Base-by-base conservation (phyloP, 2,888 invertebrate genomes). In the Idaea aversata region DNA sequence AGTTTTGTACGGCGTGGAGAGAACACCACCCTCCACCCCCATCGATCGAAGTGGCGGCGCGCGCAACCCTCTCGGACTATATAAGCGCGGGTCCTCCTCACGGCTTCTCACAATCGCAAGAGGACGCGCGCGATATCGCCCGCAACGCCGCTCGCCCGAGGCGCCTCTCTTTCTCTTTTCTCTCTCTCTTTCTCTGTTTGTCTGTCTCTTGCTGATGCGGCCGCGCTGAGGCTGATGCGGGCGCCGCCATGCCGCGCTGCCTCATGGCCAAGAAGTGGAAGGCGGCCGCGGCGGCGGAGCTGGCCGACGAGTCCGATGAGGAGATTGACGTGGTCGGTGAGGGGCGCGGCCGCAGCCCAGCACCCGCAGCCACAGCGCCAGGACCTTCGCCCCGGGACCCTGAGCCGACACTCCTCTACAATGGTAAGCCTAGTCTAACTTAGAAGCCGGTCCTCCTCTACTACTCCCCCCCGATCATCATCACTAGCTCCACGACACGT, bases 231-330 rank as follows among this genome's bases (percentile, higher is more conserved):
- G 91, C 91, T 86, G 91, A 92, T 93, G 91, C 90, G 87, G 90
- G 93, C 93, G 90, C 92, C 93, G 95, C 93, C 90, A 98, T 98
- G 98, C 98, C 98, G 93, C 97, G 98, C 91, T 98, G 97, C 94
- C 95, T 98, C 92, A 98, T 98, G 97, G 97, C 98, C 85, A 98
- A 98, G 94, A 98, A 98, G 95, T 97, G 97, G 97, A 98, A 97
- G 95, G 96, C 95, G 89, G 90, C 86, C 85, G 87, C 87, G 85
- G 88, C 84, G 87, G 88, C 87, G 88, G 94, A 88, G 90, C 94
- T 93, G 85, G 95, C 94, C 76, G 95, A 95, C 77, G 91, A 92
- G 94, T 90, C 91, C 72, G 92, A 96, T 77, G 97, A 97, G 92
- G 97, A 97, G 93, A 97, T 97, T 93, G 97, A 97, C 94, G 97